These are phyloP conservation scores for Suncus etruscus DNA, from an alignment of 2,113 vertebrate species.

Conservation along the genomic window DNA sequence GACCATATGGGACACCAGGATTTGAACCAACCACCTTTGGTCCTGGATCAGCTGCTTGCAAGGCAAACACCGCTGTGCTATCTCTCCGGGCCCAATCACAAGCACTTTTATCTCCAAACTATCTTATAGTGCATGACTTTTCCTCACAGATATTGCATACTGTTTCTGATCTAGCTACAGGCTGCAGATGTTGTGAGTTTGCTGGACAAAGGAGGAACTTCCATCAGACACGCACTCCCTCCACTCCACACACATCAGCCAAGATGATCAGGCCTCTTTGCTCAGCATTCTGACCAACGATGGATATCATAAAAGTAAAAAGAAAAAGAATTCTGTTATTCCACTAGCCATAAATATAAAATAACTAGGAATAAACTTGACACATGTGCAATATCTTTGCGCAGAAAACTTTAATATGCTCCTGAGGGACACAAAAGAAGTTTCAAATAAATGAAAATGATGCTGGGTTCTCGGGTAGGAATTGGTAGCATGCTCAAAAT, in stretches of 20 bases:
- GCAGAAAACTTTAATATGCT: neutral
- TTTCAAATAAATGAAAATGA: conserved; percentile 11
- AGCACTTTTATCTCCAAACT: neutral
- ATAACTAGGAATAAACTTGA: conserved; percentile 21
- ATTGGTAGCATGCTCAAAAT: neutral
- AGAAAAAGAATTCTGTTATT: neutral
- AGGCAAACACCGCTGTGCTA: too few relatives aligned
- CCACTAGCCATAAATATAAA: conserved; percentile 20
- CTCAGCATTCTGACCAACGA: neutral
- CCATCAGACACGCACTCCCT: neutral
- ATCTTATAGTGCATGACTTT: neutral
- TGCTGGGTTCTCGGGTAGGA: neutral
- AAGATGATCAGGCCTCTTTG: neutral
- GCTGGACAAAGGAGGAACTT: neutral
- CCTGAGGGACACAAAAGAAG: neutral
- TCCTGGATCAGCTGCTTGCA: too few relatives aligned
- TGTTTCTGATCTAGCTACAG: neutral
- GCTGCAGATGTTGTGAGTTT: neutral
- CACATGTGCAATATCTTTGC: conserved; percentile 17
- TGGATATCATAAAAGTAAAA: neutral
- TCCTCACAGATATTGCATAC: neutral
- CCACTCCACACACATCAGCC: neutral
- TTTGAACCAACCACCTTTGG: too few relatives aligned
- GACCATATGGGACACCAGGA: too few relatives aligned
- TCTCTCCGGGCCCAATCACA: too few relatives aligned